Conservation (phyloP, 2,797 vertebrate genomes). For the Danio choprae region DNA sequence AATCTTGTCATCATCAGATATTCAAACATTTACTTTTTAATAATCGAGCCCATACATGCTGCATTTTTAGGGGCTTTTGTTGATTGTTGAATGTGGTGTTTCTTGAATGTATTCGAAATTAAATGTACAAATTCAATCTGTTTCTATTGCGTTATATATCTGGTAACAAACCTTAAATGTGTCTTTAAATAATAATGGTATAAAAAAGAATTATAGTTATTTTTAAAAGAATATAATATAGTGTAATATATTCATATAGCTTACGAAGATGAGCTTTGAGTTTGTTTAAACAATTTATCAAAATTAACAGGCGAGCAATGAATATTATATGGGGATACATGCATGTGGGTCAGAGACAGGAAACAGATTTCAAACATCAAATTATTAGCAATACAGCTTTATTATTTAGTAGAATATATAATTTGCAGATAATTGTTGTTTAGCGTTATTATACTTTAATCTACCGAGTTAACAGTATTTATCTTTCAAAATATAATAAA, state of each 20-base stretch:
- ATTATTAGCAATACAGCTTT: too few species aligned
- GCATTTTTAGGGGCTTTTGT: constrained; percentile 42
- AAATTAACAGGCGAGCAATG: too few species aligned
- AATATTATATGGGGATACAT: too few species aligned
- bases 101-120: constrained; percentile 56
- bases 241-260: not conserved
- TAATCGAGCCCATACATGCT: constrained; percentile 50
- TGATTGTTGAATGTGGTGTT: constrained; percentile 52
- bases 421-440: too few species aligned
- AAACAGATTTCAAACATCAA: too few species aligned
- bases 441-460: too few species aligned
- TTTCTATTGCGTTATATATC: constrained; percentile 5
- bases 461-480: too few species aligned
- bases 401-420: too few species aligned
- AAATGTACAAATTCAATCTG: constrained; percentile 40
- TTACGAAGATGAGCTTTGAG: not conserved
- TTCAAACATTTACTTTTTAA: constrained; percentile 49
- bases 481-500: too few species aligned
- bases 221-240: not conserved
- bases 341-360: too few species aligned
- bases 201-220: not conserved
- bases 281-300: not conserved
- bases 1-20: constrained; percentile 44
- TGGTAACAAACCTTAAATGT: not conserved
- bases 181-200: too few species aligned